Evolutionary conservation across 2,797 vertebrate species (phyloP).

Genomic region (Lates japonicus): DNA sequence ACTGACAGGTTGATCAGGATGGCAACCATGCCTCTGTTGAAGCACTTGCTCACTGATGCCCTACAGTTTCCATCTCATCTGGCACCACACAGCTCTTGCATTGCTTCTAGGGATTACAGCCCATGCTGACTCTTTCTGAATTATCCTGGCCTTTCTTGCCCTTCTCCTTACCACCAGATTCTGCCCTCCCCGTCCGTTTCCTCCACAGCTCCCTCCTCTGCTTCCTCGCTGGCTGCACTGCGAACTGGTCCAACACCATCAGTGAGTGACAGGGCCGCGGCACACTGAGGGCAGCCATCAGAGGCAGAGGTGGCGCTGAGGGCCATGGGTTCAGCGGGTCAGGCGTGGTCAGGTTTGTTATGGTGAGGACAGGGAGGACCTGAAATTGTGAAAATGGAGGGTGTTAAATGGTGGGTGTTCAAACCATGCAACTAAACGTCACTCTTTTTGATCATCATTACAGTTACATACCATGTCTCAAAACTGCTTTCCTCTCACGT

Average conservation of each 20-base stretch:
- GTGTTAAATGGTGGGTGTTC: background rate
- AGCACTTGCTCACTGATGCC: conserved; percentile 97
- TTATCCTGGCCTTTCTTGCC: conserved; percentile 26
- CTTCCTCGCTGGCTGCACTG: conserved; percentile 53
- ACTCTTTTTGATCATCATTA: background rate
- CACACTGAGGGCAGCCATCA: conserved; percentile 87
- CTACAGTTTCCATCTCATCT: conserved; percentile 86
- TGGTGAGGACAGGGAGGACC: conserved; percentile 86
- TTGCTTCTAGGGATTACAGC: conserved; percentile 54
- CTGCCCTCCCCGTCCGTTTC: conserved; percentile 53
- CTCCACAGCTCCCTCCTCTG: conserved; percentile 68
- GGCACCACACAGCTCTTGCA: conserved; percentile 80
- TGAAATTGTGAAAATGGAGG: conserved; percentile 59
- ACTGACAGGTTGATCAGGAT: conserved; percentile 97
- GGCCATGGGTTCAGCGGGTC: conserved; percentile 82
- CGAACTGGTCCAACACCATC: conserved; percentile 58
- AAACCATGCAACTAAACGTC: background rate
- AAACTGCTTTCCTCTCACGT: conserved; percentile 43
- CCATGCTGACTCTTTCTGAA: conserved; percentile 3
- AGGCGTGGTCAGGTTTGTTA: conserved; percentile 79
- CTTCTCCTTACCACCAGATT: conserved; percentile 52
- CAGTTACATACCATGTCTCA: conserved; percentile 53
- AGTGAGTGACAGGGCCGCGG: conserved; percentile 55
- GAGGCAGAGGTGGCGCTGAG: conserved; percentile 82
- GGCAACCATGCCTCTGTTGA: conserved; percentile 97